Percentiles rank a stretch among this genome's conserved stretches.
Conservation (phyloP, 1,140 invertebrate species). For the Chelonus insularis region DNA sequence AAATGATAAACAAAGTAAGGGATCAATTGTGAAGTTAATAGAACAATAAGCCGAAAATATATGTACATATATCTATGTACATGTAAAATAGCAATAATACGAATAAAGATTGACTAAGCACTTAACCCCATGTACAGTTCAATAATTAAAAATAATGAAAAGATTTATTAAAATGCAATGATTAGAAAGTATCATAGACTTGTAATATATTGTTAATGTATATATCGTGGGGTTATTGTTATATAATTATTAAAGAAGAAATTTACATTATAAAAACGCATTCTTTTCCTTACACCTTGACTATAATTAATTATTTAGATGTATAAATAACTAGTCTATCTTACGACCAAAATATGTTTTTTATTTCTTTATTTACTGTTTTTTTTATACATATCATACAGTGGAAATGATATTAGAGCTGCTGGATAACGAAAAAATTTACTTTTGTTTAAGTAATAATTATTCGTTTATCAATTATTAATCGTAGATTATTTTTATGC, state of each 20-base stretch:
- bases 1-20: too few relatives aligned
- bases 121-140: conserved; percentile 34
- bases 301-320: not conserved
- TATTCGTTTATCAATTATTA: not conserved
- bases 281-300: not conserved
- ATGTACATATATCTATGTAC: too few relatives aligned
- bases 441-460: not conserved
- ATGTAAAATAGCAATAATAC: too few relatives aligned
- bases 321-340: not conserved
- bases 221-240: conserved; percentile 56
- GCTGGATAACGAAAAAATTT: conserved; percentile 39
- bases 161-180: conserved; percentile 21
- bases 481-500: not conserved
- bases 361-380: conserved; percentile 48
- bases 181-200: conserved; percentile 32
- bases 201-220: conserved; percentile 58
- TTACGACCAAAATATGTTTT: too few relatives aligned
- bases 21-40: too few relatives aligned
- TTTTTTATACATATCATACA: conserved; percentile 60
- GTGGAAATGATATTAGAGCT: conserved; percentile 57
- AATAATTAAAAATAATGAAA: conserved; percentile 9
- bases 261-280: not conserved
- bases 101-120: too few relatives aligned
- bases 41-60: too few relatives aligned
- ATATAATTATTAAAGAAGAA: conserved; percentile 47